Conservation (phyloP, 1,140 invertebrate genomes). For the Lysiphlebus fabarum region DNA sequence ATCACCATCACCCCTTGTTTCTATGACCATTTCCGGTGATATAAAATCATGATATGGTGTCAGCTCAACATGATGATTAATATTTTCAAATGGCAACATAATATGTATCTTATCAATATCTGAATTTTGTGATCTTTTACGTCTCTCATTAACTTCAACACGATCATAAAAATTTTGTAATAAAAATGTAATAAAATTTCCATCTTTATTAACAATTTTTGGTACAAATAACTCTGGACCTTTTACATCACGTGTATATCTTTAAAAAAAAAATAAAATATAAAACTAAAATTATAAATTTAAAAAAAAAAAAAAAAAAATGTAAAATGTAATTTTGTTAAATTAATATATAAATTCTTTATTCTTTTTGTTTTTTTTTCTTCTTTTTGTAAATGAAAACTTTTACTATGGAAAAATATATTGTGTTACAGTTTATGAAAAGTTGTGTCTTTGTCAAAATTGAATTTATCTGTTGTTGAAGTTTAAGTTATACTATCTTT, state of each 20-base stretch:
- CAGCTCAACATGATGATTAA: constrained; percentile 54
- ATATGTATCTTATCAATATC: constrained; percentile 51
- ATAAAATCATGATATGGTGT: constrained; percentile 58
- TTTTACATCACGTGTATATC: constrained; percentile 50
- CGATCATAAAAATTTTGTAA: constrained; percentile 52
- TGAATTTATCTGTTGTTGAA: too few species aligned
- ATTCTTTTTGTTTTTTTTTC: too few species aligned
- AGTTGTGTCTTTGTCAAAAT: too few species aligned
- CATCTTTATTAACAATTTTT: constrained; percentile 48
- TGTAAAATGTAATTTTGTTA: background rate
- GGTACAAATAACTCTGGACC: constrained; percentile 55
- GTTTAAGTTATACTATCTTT: too few species aligned
- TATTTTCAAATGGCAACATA: constrained; percentile 50
- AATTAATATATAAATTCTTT: background rate
- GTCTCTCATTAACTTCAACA: constrained; percentile 29
- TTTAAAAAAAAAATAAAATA: constrained; percentile 33
- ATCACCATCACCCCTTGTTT: constrained; percentile 45
- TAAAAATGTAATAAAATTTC: constrained; percentile 51
- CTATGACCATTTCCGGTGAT: constrained; percentile 58
- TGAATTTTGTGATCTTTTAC: constrained; percentile 31
- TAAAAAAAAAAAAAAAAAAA: background rate
- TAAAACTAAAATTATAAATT: constrained; percentile 1
- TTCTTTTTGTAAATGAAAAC: too few species aligned
- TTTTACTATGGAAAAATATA: too few species aligned
- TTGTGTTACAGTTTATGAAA: too few species aligned